phyloP scores from a whole-genome alignment of 2,888 invertebrate species.

The Trichacis sp. region DNA sequence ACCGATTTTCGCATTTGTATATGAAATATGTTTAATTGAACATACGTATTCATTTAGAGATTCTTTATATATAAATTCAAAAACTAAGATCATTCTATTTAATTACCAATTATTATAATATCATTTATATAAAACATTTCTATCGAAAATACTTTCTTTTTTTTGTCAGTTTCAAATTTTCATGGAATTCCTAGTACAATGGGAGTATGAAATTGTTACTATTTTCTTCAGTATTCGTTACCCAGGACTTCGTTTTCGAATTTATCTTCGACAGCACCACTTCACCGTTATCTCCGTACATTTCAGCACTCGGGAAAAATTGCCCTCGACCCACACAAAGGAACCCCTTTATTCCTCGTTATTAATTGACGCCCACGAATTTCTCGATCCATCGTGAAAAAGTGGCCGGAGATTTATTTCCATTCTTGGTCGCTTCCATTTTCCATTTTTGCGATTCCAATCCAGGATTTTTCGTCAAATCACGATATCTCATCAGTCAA shows the following conservation, averaged over 20 bases:
- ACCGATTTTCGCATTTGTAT: too few species aligned
- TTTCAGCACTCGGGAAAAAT: conserved; percentile 5
- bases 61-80: too few species aligned
- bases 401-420: conserved; percentile 4
- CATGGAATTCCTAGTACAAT: too few species aligned
- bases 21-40: too few species aligned
- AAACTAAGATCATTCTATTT: too few species aligned
- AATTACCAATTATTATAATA: too few species aligned
- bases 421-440: not conserved
- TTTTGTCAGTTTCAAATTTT: too few species aligned
- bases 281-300: conserved; percentile 13
- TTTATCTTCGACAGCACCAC: conserved; percentile 34
- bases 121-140: too few species aligned
- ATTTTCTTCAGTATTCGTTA: conserved; percentile 37
- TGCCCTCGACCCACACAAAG: not conserved
- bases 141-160: too few species aligned
- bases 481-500: not conserved
- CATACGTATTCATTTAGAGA: too few species aligned
- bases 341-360: conserved; percentile 4
- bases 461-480: not conserved
- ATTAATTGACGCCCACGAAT: conserved; percentile 4
- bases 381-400: not conserved
- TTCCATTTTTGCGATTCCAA: not conserved
- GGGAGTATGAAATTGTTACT: too few species aligned
- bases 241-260: conserved; percentile 36